A percentile compares a stretch with the other conserved stretches of the same genome.
Evolutionary conservation across 1,140 invertebrate species (phyloP).

Genomic region (Bombyx mandarina): DNA sequence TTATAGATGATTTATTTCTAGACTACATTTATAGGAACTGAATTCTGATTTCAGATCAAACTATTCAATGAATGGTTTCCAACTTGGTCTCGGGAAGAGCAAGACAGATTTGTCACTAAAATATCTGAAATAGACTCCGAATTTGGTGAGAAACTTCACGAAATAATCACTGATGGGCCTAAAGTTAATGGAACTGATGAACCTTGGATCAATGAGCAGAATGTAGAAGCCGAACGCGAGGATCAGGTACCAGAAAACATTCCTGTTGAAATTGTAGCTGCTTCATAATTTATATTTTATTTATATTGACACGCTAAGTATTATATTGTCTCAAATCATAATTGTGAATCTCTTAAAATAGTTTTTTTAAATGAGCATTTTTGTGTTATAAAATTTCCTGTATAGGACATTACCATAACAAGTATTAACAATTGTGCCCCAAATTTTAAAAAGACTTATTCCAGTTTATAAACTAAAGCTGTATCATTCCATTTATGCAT

Average conservation of each 20-base stretch:
- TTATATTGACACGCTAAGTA: no score
- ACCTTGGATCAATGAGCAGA: conserved; percentile 19
- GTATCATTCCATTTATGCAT: no score
- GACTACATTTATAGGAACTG: no score
- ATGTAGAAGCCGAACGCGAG: conserved; percentile 15
- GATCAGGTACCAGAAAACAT: conserved; percentile 29
- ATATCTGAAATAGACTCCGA: conserved; percentile 79
- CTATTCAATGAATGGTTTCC: conserved; percentile 89
- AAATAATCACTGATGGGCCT: conserved; percentile 55
- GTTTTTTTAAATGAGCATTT: no score
- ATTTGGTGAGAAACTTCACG: conserved; percentile 80
- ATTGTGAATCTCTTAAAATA: no score
- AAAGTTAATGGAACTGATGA: conserved; percentile 19
- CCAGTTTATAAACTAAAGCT: no score
- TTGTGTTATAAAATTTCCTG: no score
- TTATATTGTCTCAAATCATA: no score
- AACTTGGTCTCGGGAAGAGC: conserved; percentile 84
- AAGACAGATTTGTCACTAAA: conserved; percentile 77
- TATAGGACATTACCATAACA: no score
- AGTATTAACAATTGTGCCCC: no score
- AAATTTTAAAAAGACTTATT: no score
- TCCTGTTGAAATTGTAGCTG: conserved; percentile 51
- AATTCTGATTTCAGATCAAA: conserved; percentile 74
- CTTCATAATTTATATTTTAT: conserved; percentile 27
- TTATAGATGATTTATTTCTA: no score